Base-by-base conservation (phyloP, 2,888 invertebrate species). In the Drosophila quasianomalipes region DNA sequence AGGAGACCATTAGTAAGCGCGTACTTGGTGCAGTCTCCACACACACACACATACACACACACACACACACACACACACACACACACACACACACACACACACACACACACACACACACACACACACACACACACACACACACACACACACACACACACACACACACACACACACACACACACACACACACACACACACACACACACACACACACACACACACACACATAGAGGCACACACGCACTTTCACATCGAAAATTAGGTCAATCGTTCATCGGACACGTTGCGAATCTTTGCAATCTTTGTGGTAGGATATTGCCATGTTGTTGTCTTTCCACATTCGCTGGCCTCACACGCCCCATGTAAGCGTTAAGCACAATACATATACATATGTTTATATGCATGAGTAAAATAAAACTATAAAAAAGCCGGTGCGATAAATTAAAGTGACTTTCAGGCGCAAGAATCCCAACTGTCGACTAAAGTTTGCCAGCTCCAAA, bases 191-290 rank as follows among this genome's bases (percentile, higher is more conserved):
- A 47, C 59, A 33, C 35, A 30, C 19, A 31, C 47, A 73, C 66
- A 58, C 52, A 52, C 59, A 33, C 35, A 35, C 12, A 22, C 44
- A 62, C 26, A 59, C 44, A 67, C 44, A 22, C n/a, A 19, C 33
- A 55, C 26, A 59, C 39, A 67, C 44, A 22, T 4, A 37, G 16
- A 6, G 0, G 6, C 35, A n/a, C 31, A 14, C n/a, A 14, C 28
- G 19, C 41, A 58, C 22, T n/a, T 5, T 12, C 58, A 44, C 41
- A 12, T 19, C 55, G 30, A 22, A 76, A 85, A 85, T 85, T 83
- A 54, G 85, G 85, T 85, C 85, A 85, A 85, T 82, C 78, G 76
- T 70, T 80, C 77, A 63, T 76, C 68, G 70, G 74, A 53, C 58
- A 74, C 64, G 75, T 69, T 66, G 70, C 53, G 62, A 69, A 76